Base-by-base conservation (phyloP, 2,888 invertebrate species). In the Chymomyza procnemis region DNA sequence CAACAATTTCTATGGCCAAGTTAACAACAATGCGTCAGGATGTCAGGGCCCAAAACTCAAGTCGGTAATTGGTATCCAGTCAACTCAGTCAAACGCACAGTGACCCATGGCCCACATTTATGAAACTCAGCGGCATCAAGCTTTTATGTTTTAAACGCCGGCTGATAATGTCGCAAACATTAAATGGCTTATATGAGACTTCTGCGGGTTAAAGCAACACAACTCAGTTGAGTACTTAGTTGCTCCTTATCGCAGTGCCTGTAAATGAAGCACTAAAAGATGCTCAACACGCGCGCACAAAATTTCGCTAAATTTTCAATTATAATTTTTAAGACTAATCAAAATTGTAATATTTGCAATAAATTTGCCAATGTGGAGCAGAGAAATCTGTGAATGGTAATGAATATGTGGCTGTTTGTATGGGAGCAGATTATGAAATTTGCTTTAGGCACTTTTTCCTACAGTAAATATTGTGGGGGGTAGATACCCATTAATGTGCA, bases 111-210 rank as follows among this genome's bases (percentile, higher is more conserved):
- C 54, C 41, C 64, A 71, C 71, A 75, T 69, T 73, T 59, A 30
- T 19, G n/a, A 30, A 26, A 26, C 18, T 19, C n/a, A 22, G 34
- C 34, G 3, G 1, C 1, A 1, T 0, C 12, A 48, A 18, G 62
- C 58, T 48, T 65, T 55, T 30, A 48, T 50, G 50, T 50, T 50
- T 50, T 50, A 50, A 50, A 41, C 47, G 21, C 12, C 46, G 30
- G 19, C 59, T 63, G 75, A 75, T 75, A 73, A 76, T 62, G 70
- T 75, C 65, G 56, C 16, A 62, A 67, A 19, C 75, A 74, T 41
- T 16, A 55, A 14, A 22, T 12, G 34, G 12, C 34, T 12, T 5
- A 12, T 12, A 41, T 41, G 34, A 18, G 4, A 26, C 26, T 26
- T 26, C 57, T 75, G 70, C 76, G 76, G 73, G 73, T 66, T 12